Base-by-base conservation (phyloP, 2,113 vertebrate genomes). In the Xenopus laevis region DNA sequence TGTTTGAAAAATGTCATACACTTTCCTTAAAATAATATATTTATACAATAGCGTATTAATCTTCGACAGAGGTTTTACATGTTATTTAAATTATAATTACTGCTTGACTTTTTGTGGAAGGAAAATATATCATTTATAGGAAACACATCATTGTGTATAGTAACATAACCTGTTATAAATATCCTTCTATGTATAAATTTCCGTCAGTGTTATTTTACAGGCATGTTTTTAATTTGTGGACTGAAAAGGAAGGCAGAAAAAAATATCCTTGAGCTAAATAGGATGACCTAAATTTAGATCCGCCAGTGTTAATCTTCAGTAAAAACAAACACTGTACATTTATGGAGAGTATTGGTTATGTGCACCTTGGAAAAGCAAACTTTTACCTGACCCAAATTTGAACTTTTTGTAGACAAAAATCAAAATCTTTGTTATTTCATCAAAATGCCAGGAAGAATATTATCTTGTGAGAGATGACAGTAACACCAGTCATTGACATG, bases 261-360 rank as follows among this genome's bases (percentile, higher is more conserved):
- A 52, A 72, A 72, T 64, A 72, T 64, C 71, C 47, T 47, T 15
- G 15, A 64, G 71, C 60, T 40, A 72, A 57, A 65, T 23, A 57
- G 47, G 46, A 72, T 72, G 62, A 65, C 71, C 61, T 44, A 72
- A 65, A 64, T 65, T 55, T 72, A 64, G 71, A 72, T 53, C 5
- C 13, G 17, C 46, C 46, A 40, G 9, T 53, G 62, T 64, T 71
- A 71, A 62, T 44, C 23, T 33, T 64, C 30, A 72, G 7, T 13
- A 12, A 44, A n/a, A 72, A 65, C n/a, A 72, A 72, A 64, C 18
- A 16, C 64, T 27, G 7, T 64, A 72, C 61, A 55, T 44, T 11
- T 18, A 53, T 12, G 33, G 8, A 21, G 9, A 13, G 15, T 46
- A 6, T 11, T 62, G 70, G 46, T 50, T 71, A 12, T 21, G 15